phyloP scores from a whole-genome alignment of 2,888 invertebrate species.

The Xestia sexstrigata region DNA sequence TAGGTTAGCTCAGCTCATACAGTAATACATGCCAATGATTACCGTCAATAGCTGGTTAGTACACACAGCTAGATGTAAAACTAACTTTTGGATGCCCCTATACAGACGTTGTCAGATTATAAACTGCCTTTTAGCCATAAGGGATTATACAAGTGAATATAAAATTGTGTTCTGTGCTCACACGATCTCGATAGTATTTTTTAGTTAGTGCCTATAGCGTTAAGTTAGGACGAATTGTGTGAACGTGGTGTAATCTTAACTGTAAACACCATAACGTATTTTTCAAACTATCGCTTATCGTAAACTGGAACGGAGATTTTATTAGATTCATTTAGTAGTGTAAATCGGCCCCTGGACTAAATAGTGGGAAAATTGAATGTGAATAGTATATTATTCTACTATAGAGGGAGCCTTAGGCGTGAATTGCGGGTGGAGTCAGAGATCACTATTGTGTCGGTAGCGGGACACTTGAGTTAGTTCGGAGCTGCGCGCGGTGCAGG shows the following conservation, averaged over 20 bases:
- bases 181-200: constrained; percentile 90
- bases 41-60: constrained; percentile 69
- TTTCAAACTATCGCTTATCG: constrained; percentile 76
- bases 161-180: constrained; percentile 89
- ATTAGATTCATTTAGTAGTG: constrained; percentile 78
- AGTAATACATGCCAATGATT: constrained; percentile 73
- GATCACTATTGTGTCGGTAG: constrained; percentile 58
- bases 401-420: constrained; percentile 74
- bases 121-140: constrained; percentile 87
- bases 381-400: constrained; percentile 65
- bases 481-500: constrained; percentile 17
- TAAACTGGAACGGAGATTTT: constrained; percentile 74
- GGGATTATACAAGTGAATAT: constrained; percentile 80
- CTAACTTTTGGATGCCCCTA: constrained; percentile 81
- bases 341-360: constrained; percentile 74
- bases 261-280: constrained; percentile 74
- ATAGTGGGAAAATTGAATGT: constrained; percentile 70
- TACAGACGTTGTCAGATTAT: constrained; percentile 82
- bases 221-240: constrained; percentile 87
- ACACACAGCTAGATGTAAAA: constrained; percentile 73
- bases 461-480: constrained; percentile 69
- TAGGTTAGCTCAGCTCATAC: constrained; percentile 61
- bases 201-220: constrained; percentile 89
- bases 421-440: constrained; percentile 39
- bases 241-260: constrained; percentile 74